Evolutionary conservation across 64 coral and sea anemone species (phyloP), one percentile per base, ranked within the genome.

Genomic region (Stichodactyla helianthus): DNA sequence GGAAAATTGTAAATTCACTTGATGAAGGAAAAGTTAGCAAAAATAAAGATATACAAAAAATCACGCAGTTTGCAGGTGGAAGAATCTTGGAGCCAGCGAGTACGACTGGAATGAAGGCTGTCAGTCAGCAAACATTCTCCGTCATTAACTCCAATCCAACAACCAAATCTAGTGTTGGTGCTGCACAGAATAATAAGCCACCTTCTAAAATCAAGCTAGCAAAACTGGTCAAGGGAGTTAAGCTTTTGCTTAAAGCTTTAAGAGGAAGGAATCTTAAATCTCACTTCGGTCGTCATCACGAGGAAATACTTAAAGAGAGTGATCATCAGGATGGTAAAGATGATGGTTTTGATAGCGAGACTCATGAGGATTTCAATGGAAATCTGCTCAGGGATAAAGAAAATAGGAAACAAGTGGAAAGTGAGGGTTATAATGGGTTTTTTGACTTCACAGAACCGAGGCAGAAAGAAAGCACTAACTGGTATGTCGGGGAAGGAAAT

Each of bases 31-130:
- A 63, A 35, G 16, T 6, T 14, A 35, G 22, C 25, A 13, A 8
- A 0, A 22, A 35, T 84, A 31, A 58, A 84, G n/a, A 58, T 26
- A 27, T 31, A 14, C 68, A 74, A 74, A n/a, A n/a, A 27, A 17
- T 84, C 50, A 63, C 55, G 10, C 27, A 58, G 56, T 57, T 58
- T 18, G 83, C 83, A 60, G 83, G 83, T 15, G 83, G 83, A 60
- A 15, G 59, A 18, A 84, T 84, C 55, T 31, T 60, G 20, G 83
- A 84, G 17, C 68, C 68, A 74, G 54, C 52, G 55, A 35, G 59
- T 53, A 60, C 18, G 15, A 14, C 54, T 51, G 83, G 52, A 6
- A 25, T 84, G n/a, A 17, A 60, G 16, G 55, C 83, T 57, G 17
- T 84, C 17, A 31, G 23, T 2, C 54, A 84, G 13, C 55, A 55